Evolutionary conservation across 1,140 invertebrate species (phyloP), one percentile per base, ranked within the genome.

Genomic region (Teleogryllus occipitalis): DNA sequence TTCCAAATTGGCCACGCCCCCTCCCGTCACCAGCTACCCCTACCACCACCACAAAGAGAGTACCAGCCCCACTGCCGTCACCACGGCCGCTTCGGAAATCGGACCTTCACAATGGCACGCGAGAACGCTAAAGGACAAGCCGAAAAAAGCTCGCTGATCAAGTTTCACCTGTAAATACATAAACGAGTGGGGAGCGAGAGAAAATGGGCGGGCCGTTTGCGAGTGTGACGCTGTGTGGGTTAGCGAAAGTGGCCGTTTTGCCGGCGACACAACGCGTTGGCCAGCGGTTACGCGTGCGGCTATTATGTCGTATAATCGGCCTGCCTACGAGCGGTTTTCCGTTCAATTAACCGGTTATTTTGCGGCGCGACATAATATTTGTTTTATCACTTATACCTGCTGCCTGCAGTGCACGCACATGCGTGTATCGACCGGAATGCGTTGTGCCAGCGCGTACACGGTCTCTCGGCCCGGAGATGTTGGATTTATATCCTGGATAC

Each of bases 101-200:
- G 54, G 54, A 65, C 54, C 54, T 65, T 65, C 18, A 18, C 54
- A 14, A 65, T 65, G 54, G 54, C 54, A 65, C 54, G 54, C 10
- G 54, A 14, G 54, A 10, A 5, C 27, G 27, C 27, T 39, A 39
- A 39, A 39, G 27, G 27, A 39, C 27, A 39, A 39, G 1, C 27
- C 27, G 27, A 39, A 18, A 65, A 65, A 65, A 65, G 18, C 54
- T 14, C 18, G 10, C 10, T 65, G 54, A 65, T 65, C 54, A 65
- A 65, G 54, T 65, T 65, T 65, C 54, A 65, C 54, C 54, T 14
- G 54, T 65, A 65, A 65, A 65, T 65, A 65, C 54, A 65, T 65
- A 65, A 65, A 65, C 54, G 54, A 18, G 54, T 14, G 54, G 54
- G 18, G 18, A 65, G 7, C 54, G 54, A 65, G 54, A 65, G 54